A percentile compares a stretch with the other conserved stretches of the same genome.
phyloP scores from a whole-genome alignment of 2,888 invertebrate genomes.

The Aquatica leii region DNA sequence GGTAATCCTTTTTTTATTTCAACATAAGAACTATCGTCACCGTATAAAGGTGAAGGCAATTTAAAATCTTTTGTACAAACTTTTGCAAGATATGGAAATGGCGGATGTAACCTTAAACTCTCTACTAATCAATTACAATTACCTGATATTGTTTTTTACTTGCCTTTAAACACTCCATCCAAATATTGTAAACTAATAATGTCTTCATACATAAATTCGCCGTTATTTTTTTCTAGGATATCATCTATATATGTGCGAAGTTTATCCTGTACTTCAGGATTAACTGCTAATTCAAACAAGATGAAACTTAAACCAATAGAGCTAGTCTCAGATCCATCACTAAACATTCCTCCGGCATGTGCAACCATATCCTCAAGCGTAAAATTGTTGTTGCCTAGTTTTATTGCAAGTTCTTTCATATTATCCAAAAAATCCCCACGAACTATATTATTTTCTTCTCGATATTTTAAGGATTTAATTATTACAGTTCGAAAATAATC shows the following conservation, averaged over 20 bases:
- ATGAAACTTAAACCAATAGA: conserved; percentile 57
- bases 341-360: conserved; percentile 58
- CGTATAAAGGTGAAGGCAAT: conserved; percentile 27
- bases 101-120: conserved; percentile 28
- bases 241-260: conserved; percentile 56
- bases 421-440: conserved; percentile 60
- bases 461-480: conserved; percentile 52
- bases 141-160: conserved; percentile 8
- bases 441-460: conserved; percentile 54
- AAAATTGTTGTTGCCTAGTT: conserved; percentile 38
- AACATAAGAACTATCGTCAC: conserved; percentile 31
- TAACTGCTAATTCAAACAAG: conserved; percentile 57
- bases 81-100: conserved; percentile 11
- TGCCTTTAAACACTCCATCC: conserved; percentile 58
- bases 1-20: too few species aligned
- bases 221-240: conserved; percentile 49
- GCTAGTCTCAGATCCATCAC: conserved; percentile 63
- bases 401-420: conserved; percentile 52
- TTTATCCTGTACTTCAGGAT: conserved; percentile 58
- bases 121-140: conserved; percentile 23
- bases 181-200: conserved; percentile 62
- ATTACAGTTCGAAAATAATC: conserved; percentile 54
- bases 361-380: conserved; percentile 51
- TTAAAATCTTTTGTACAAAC: conserved; percentile 30
- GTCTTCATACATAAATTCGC: conserved; percentile 56